Evolutionary conservation across 1,140 invertebrate genomes (phyloP).

Genomic region (Lethocerus indicus): DNA sequence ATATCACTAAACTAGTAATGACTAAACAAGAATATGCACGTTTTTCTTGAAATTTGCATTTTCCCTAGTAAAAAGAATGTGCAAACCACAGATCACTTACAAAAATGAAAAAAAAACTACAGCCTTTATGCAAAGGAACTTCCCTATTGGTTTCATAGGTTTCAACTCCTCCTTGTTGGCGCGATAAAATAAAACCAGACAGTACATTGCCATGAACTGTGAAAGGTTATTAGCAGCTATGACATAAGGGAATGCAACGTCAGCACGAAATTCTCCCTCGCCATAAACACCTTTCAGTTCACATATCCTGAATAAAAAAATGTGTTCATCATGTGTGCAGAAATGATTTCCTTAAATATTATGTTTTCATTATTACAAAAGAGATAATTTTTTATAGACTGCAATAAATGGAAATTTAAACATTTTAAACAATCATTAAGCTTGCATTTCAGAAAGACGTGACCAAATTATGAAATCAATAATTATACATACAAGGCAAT

Average conservation of each 20-base stretch:
- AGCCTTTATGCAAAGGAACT: constrained; percentile 96
- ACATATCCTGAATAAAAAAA: constrained; percentile 49
- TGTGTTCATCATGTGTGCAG: no score
- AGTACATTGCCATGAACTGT: constrained; percentile 94
- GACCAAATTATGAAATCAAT: constrained; percentile 2
- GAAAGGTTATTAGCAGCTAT: constrained; percentile 85
- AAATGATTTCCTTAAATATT: background rate
- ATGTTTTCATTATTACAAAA: background rate
- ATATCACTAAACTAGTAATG: no score
- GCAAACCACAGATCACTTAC: constrained; percentile 41
- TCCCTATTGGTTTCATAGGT: constrained; percentile 84
- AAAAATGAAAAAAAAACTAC: constrained; percentile 97
- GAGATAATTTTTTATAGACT: background rate
- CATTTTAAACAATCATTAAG: no score
- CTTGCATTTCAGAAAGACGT: no score
- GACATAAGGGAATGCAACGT: constrained; percentile 79
- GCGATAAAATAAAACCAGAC: constrained; percentile 82
- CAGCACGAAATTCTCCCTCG: constrained; percentile 71
- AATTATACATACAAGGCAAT: constrained; percentile 61
- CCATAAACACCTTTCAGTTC: constrained; percentile 71
- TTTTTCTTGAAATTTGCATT: constrained; percentile 5
- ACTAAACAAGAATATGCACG: no score
- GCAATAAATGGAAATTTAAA: background rate
- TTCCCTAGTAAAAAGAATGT: background rate
- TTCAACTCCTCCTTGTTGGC: constrained; percentile 71